A percentile compares a stretch with the other conserved stretches of the same genome.
phyloP scores from a whole-genome alignment of 2,888 invertebrate genomes.

The Megamerina dolium region DNA sequence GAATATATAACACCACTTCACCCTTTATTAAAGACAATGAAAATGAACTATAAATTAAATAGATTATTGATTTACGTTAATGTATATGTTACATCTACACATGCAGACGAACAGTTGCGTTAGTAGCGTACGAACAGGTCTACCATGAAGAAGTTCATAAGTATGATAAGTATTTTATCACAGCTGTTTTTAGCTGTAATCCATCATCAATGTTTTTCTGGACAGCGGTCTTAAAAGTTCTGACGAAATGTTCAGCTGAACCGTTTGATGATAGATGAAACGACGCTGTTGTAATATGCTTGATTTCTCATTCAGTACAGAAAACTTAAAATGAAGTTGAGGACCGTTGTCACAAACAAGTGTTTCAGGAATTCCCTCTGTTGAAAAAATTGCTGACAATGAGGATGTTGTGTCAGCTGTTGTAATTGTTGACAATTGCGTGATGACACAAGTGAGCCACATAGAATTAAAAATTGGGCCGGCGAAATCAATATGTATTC shows the following conservation, averaged over 20 bases:
- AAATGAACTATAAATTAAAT: too few relatives aligned
- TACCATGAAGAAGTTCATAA: too few relatives aligned
- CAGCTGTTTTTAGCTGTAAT: too few relatives aligned
- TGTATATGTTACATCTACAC: too few relatives aligned
- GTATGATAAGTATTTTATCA: too few relatives aligned
- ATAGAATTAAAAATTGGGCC: conserved; percentile 31
- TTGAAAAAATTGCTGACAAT: conserved; percentile 23
- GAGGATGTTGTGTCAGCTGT: conserved; percentile 14
- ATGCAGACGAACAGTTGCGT: too few relatives aligned
- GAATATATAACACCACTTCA: too few relatives aligned
- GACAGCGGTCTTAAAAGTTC: conserved; percentile 7
- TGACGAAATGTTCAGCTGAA: conserved; percentile 5
- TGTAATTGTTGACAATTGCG: conserved; percentile 10
- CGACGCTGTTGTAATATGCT: conserved; percentile 8
- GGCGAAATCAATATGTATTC: conserved; percentile 47
- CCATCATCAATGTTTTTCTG: background rate
- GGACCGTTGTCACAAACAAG: conserved; percentile 26
- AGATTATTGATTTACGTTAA: too few relatives aligned
- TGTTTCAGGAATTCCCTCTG: conserved; percentile 23
- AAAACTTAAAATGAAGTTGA: conserved; percentile 23
- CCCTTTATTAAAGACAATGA: too few relatives aligned
- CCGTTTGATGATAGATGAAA: conserved; percentile 11
- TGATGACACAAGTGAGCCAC: conserved; percentile 18
- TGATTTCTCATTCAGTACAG: conserved; percentile 7
- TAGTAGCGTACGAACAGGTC: too few relatives aligned